Evolutionary conservation across 2,888 invertebrate species (phyloP).

Genomic region (Lordiphosa fenestrarum): DNA sequence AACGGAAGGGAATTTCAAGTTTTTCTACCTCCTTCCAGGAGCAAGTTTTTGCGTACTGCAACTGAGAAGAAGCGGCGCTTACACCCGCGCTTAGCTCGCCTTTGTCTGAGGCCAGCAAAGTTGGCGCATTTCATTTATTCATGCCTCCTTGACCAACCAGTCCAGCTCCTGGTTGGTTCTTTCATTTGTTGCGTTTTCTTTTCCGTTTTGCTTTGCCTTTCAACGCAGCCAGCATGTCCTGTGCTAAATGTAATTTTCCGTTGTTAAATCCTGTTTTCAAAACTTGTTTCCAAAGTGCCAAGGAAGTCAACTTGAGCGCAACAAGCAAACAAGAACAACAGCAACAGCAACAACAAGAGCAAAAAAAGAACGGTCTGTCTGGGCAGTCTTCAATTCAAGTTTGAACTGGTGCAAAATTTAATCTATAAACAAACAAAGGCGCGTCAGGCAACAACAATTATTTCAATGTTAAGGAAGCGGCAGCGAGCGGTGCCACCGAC

Average conservation of each 20-base stretch:
- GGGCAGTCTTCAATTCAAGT: conserved; percentile 2
- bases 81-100: conserved; percentile 65
- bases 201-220: conserved; percentile 17
- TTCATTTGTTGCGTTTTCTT: conserved; percentile 28
- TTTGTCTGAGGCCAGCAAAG: conserved; percentile 61
- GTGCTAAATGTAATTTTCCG: conserved; percentile 74
- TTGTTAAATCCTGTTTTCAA: conserved; percentile 75
- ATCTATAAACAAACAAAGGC: conserved; percentile 10
- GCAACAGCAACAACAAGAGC: neutral
- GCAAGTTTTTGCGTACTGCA: conserved; percentile 11
- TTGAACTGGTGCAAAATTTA: conserved; percentile 8
- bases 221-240: conserved; percentile 46
- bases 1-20: conserved; percentile 44
- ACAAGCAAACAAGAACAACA: conserved; percentile 38
- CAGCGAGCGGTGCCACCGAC: neutral
- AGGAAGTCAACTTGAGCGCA: conserved; percentile 71
- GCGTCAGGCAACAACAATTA: conserved; percentile 5
- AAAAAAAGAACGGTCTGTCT: neutral
- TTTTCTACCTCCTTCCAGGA: conserved; percentile 11
- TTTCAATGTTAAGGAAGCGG: conserved; percentile 1
- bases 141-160: conserved; percentile 58
- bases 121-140: conserved; percentile 72
- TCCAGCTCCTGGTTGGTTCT: conserved; percentile 6
- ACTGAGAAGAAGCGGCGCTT: conserved; percentile 42
- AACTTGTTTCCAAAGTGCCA: conserved; percentile 71